Evolutionary conservation across 2,113 vertebrate genomes (phyloP).

Genomic region (Taxidea taxus): DNA sequence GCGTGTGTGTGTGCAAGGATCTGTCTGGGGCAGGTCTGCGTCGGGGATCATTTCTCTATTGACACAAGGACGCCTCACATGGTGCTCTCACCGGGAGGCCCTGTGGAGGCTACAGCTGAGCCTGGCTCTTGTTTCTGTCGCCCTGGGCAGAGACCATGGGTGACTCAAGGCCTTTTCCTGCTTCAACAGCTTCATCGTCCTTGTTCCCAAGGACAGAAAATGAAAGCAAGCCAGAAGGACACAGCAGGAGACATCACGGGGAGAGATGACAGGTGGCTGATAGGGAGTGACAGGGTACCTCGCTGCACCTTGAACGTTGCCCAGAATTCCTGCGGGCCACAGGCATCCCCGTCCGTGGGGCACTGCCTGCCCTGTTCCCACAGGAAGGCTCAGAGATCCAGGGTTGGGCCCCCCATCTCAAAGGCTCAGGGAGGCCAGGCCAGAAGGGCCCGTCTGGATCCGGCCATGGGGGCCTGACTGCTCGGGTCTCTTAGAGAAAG

Average conservation of each 20-base stretch:
- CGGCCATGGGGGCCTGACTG: not conserved
- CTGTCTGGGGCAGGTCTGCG: fast-evolving
- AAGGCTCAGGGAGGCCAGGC: not conserved
- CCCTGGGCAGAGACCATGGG: not conserved
- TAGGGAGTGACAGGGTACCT: fast-evolving
- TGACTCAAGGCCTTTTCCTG: not conserved
- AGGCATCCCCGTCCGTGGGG: fast-evolving
- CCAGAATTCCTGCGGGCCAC: not conserved
- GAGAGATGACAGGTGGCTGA: not conserved
- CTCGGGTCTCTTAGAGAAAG: not conserved
- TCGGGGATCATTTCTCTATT: no score
- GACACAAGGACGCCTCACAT: not conserved
- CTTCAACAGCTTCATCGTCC: not conserved
- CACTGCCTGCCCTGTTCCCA: not conserved
- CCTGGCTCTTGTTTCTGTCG: not conserved
- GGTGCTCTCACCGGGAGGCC: no score
- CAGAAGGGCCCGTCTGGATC: no score
- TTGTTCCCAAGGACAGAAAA: not conserved
- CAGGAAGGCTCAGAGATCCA: not conserved
- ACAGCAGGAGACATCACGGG: not conserved
- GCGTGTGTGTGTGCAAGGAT: not conserved
- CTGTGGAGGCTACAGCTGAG: fast-evolving
- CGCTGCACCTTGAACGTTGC: not conserved
- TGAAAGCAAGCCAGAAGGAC: no score
- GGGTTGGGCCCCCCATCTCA: not conserved